Conservation (phyloP, 2,888 invertebrate genomes). For the Eumacrocentrus americanus region DNA sequence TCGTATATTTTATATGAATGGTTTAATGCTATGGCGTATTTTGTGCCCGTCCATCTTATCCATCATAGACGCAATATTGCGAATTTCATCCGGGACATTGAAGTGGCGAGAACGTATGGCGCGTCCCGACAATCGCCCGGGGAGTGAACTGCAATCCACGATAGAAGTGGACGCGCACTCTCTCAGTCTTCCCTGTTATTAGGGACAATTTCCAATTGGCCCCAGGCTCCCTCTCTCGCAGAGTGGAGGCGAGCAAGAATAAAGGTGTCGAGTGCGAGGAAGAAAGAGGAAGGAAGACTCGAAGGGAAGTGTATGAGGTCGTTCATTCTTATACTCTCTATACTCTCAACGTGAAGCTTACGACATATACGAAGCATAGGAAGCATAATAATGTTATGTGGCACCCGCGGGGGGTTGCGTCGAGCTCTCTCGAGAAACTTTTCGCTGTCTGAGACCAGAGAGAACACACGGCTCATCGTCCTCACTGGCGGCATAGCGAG, state of each 20-base stretch:
- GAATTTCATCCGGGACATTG: too few relatives aligned
- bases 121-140: conserved; percentile 26
- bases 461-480: conserved; percentile 2
- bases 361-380: conserved; percentile 36
- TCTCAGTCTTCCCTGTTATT: conserved; percentile 58
- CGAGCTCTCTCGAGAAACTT: conserved; percentile 5
- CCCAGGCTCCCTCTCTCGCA: conserved; percentile 44
- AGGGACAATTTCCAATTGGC: conserved; percentile 61
- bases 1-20: too few relatives aligned
- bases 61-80: conserved; percentile 31
- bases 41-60: too few relatives aligned
- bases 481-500: conserved; percentile 38
- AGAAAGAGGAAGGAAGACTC: conserved; percentile 32
- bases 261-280: conserved; percentile 34
- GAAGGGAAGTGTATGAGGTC: conserved; percentile 18
- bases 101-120: conserved; percentile 39
- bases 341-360: not conserved
- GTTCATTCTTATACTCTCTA: not conserved
- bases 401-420: conserved; percentile 46
- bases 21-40: too few relatives aligned
- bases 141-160: conserved; percentile 50
- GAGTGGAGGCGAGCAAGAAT: conserved; percentile 34
- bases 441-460: not conserved
- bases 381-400: conserved; percentile 49
- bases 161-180: conserved; percentile 52